These are phyloP conservation scores for Gouania willdenowi DNA, from an alignment of 2,797 vertebrate genomes.

Conservation along the genomic window DNA sequence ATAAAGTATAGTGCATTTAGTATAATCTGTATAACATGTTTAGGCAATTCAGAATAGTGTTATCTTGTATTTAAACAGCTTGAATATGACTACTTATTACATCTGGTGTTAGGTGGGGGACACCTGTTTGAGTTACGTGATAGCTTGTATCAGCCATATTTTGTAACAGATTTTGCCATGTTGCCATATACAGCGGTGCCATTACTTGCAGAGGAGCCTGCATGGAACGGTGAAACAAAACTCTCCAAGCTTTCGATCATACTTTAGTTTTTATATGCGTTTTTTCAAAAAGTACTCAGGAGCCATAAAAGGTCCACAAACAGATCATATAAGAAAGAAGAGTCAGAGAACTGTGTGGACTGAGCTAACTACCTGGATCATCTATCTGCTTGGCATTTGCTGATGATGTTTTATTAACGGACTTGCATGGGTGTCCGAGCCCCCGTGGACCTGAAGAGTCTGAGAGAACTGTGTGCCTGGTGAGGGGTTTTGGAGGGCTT, in stretches of 20 bases:
- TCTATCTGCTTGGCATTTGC: constrained; percentile 17
- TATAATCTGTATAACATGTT: constrained; percentile 53
- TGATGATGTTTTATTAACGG: constrained; percentile 26
- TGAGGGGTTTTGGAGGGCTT: constrained; percentile 3
- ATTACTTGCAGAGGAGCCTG: constrained; percentile 60
- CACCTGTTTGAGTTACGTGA: constrained; percentile 60
- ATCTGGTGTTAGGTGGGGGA: constrained; percentile 39
- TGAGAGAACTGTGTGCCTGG: constrained; percentile 30
- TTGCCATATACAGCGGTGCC: constrained; percentile 75
- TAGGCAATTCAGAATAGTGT: constrained; percentile 59
- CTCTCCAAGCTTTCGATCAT: constrained; percentile 58
- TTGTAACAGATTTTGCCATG: constrained; percentile 72
- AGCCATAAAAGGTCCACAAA: constrained; percentile 74
- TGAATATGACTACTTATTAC: constrained; percentile 47
- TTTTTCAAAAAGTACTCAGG: constrained; percentile 71
- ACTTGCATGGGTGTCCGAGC: constrained; percentile 15
- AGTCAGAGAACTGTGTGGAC: constrained; percentile 32
- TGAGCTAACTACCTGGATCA: constrained; percentile 41
- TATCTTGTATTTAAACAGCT: constrained; percentile 60
- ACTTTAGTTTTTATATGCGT: constrained; percentile 61
- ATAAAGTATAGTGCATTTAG: constrained; percentile 51
- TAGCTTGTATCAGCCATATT: constrained; percentile 78
- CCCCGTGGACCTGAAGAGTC: constrained; percentile 19
- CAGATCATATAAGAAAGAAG: constrained; percentile 28
- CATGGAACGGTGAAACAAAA: constrained; percentile 41